Base-by-base conservation (phyloP, 2,113 vertebrate species). In the Craseonycteris thonglongyai region DNA sequence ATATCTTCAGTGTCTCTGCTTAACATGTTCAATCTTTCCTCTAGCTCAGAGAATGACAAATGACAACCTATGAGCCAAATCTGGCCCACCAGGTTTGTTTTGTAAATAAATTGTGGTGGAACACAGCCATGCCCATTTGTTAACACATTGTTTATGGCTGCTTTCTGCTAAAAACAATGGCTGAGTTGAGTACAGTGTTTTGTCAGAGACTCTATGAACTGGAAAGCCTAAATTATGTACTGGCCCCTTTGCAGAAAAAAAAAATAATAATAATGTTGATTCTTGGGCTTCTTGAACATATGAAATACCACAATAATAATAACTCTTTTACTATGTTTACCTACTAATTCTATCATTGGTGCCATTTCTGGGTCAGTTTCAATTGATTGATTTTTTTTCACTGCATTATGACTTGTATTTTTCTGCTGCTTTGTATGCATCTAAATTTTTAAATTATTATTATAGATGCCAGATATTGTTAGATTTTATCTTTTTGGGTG, bases 91-190 rank as follows among this genome's bases (percentile, higher is more conserved):
- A 63, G 38, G 24, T 51, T 78, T 94, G 66, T 63, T 88, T 91
- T 79, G 42, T 75, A 92, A 84, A 83, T 84, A 72, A 58, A 21
- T 93, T 92, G 88, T 84, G 63, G 47, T 89, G 65, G 42, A 69
- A 76, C n/a, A 71, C 6, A 89, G 38, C 26, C 63, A n/a, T 28
- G 6, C 38, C 19, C 21, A 42, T 58, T 81, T 88, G 33, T 91
- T 88, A 72, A 42, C 40, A 33, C 26, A 74, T 49, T 74, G 56
- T 86, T 61, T 87, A 38, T 49, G 40, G n/a, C 19, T 49, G 19
- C 21, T 74, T 87, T 87, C 75, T 38, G 47, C 63, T n/a, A n/a
- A 33, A 47, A 54, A 21, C 24, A 47, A 2, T 68, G 35, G 16
- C 42, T 81, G 49, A 74, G 74, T 56, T 59, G 38, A 81, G n/a